phyloP scores from a whole-genome alignment of 2,113 vertebrate genomes.

The Nematolebias whitei region DNA sequence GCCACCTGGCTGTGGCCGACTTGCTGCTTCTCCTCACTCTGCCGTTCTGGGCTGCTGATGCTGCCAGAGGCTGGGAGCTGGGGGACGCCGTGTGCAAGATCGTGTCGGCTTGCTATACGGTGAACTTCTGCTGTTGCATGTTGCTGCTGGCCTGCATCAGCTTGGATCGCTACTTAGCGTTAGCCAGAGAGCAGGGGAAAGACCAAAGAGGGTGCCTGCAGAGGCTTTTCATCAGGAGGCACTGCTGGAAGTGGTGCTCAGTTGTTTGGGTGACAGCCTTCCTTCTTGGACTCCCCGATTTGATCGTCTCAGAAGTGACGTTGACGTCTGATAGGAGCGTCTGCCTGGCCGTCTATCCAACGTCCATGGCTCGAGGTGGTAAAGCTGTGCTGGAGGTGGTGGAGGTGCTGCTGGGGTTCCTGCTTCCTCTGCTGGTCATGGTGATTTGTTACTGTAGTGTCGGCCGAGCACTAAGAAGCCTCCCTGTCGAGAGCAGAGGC shows the following conservation, averaged over 20 bases:
- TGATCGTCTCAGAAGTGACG: slow-evolving; percentile 85
- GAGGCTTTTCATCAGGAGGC: slow-evolving; percentile 50
- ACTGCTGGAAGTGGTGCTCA: slow-evolving; percentile 64
- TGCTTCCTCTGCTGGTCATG: slow-evolving; percentile 89
- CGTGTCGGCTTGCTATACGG: slow-evolving; percentile 84
- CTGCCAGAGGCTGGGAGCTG: slow-evolving; percentile 87
- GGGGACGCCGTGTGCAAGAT: slow-evolving; percentile 85
- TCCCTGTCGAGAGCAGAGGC: slow-evolving; percentile 77
- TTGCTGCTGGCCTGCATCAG: slow-evolving; percentile 92
- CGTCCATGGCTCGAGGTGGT: slow-evolving; percentile 68
- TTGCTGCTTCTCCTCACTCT: slow-evolving; percentile 89
- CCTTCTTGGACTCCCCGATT: slow-evolving; percentile 86
- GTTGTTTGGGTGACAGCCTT: slow-evolving; percentile 83
- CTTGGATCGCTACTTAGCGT: slow-evolving; percentile 85
- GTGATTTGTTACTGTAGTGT: slow-evolving; percentile 84
- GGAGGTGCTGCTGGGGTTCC: slow-evolving; percentile 88
- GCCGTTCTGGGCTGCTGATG: slow-evolving; percentile 89
- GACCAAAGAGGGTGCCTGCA: slow-evolving; percentile 26
- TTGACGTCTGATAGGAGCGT: slow-evolving; percentile 47
- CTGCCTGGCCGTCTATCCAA: slow-evolving; percentile 83
- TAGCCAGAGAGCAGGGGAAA: slow-evolving; percentile 40
- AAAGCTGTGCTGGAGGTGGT: slow-evolving; percentile 85
- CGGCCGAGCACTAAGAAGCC: slow-evolving; percentile 74
- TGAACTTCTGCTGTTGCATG: slow-evolving; percentile 93
- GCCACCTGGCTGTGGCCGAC: slow-evolving; percentile 90